Conservation (phyloP, 2,888 invertebrate species). For the Pecten maximus region DNA sequence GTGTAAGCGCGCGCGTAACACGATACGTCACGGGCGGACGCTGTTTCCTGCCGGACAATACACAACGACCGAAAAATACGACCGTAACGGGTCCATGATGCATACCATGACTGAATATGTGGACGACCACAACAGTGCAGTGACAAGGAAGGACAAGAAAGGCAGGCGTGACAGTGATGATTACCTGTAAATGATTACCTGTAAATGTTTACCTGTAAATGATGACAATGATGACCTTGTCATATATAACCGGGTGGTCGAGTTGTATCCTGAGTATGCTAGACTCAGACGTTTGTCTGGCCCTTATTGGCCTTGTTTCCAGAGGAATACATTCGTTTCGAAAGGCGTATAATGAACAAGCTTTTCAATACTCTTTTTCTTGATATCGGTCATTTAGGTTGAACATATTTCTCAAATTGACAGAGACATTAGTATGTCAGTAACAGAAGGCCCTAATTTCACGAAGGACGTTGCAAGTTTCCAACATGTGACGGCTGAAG, state of each 20-base stretch:
- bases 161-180: conserved; percentile 44
- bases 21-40: conserved; percentile 67
- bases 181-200: conserved; percentile 30
- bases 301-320: neutral
- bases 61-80: conserved; percentile 70
- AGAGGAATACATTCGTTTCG: no score
- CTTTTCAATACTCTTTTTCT: no score
- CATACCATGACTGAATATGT: conserved; percentile 77
- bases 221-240: no score
- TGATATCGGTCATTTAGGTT: no score
- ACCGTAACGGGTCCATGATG: conserved; percentile 76
- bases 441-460: no score
- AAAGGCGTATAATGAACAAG: no score
- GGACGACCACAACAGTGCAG: conserved; percentile 55
- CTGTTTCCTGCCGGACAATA: conserved; percentile 61
- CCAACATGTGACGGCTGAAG: no score
- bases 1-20: conserved; percentile 67
- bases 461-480: no score
- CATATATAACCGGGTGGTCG: no score
- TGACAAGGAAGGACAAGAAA: conserved; percentile 39
- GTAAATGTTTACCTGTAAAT: neutral
- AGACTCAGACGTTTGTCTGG: neutral
- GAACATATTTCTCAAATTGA: no score
- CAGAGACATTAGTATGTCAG: no score
- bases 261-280: neutral